These are phyloP conservation scores for Aselliscus stoliczkanus DNA, from an alignment of 2,797 vertebrate genomes.

Conservation along the genomic window DNA sequence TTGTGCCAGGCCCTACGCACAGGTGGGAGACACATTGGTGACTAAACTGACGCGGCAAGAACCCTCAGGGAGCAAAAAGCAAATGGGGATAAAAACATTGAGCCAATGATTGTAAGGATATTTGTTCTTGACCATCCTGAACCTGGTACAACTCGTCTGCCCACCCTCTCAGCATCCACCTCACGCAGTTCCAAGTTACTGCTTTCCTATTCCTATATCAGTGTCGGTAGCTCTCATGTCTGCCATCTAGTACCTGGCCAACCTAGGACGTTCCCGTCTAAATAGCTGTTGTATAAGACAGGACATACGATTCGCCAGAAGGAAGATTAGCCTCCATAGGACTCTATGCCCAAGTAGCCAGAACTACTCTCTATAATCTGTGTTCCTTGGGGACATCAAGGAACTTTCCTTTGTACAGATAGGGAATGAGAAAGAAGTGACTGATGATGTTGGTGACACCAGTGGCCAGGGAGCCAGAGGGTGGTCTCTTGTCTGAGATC, in stretches of 20 bases:
- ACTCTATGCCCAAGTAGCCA: neutral
- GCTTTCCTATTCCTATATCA: neutral
- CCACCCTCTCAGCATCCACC: neutral
- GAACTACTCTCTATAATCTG: neutral
- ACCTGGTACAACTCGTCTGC: neutral
- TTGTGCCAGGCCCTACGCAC: neutral
- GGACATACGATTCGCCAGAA: neutral
- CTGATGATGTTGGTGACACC: too few species aligned
- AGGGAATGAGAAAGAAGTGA: neutral
- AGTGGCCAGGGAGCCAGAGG: neutral
- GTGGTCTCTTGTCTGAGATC: neutral
- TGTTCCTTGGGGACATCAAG: neutral
- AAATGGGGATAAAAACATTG: neutral
- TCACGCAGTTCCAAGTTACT: neutral
- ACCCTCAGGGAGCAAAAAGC: neutral
- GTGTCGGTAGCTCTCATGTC: neutral
- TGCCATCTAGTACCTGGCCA: neutral
- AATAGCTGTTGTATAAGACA: neutral
- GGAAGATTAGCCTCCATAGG: neutral
- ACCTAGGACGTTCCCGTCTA: neutral
- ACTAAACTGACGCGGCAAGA: neutral
- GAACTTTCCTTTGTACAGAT: neutral
- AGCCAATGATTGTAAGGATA: neutral
- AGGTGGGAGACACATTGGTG: neutral
- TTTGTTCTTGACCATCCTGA: neutral